Base-by-base conservation (phyloP, 2,797 vertebrate genomes). In the Glyptemys insculpta region DNA sequence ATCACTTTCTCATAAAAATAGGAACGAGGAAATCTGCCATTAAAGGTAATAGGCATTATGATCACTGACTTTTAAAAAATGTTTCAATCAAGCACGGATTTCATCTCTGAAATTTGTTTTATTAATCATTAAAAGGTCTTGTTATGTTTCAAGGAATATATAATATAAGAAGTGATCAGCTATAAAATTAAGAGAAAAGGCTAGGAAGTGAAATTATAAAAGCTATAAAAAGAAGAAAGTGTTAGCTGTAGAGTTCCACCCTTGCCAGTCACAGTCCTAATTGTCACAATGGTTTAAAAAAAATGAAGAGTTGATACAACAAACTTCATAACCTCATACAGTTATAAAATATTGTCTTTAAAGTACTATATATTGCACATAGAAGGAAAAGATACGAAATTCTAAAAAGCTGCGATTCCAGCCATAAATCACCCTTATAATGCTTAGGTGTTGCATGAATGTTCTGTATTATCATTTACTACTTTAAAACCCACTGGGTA, bases 31-130 rank as follows among this genome's bases (percentile, higher is more conserved):
- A 96, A 59, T 80, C 81, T 97, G 91, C 83, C 90, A 57, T 80
- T 95, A 92, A 91, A 96, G 72, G 53, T 56, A 88, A 79, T 92
- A 76, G 25, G 87, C 80, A 93, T 84, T 56, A 89, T 86, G 87
- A 92, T n/a, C 82, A 79, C 79, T 95, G 92, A 95, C 94, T 86
- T 34, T 90, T 96, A 96, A 91, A 86, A 95, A 68, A 90, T 41
- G 18, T 59, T 86, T 74, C 44, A 95, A 62, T 92, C 83, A 96
- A 90, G 91, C 23, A 83, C 80, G 49, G 25, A 91, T 93, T 88
- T 90, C 94, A 92, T 79, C 87, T 54, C 93, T 96, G 83, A 81
- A 85, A 41, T 25, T 97, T 96, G 91, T 49, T 97, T 97, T 14
- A 62, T 80, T 0, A 31, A 29, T 50, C 92, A 95, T 95, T 68